phyloP scores from a whole-genome alignment of 2,113 vertebrate species.

The Phaethornis superciliosus region DNA sequence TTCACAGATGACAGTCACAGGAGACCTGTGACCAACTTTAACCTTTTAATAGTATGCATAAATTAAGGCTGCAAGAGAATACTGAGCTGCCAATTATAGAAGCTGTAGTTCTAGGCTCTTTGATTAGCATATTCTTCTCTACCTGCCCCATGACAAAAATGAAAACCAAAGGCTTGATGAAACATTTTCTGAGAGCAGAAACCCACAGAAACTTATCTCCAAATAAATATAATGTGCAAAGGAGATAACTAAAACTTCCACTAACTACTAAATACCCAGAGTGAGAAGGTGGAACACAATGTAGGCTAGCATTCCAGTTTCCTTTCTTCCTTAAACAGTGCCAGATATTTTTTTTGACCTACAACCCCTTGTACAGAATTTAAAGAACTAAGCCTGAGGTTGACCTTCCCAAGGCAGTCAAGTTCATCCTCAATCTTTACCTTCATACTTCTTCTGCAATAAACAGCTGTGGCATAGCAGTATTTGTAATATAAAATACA shows the following conservation, averaged over 20 bases:
- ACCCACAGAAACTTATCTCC: background rate
- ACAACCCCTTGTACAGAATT: background rate
- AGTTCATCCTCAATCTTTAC: constrained; percentile 18
- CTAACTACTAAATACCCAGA: background rate
- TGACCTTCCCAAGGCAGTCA: constrained; percentile 32
- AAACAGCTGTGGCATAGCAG: constrained; percentile 30
- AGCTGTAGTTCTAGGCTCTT: background rate
- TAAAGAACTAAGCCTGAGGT: background rate
- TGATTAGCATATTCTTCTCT: constrained; percentile 47
- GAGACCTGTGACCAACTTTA: constrained; percentile 54
- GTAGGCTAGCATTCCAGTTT: background rate
- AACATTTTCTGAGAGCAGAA: background rate
- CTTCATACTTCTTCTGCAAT: constrained; percentile 36
- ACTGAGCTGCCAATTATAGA: constrained; percentile 44
- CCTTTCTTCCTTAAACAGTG: constrained; percentile 5
- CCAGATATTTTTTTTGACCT: background rate
- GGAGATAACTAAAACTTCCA: background rate
- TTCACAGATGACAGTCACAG: constrained; percentile 44
- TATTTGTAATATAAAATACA: constrained; percentile 5
- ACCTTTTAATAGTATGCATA: constrained; percentile 37
- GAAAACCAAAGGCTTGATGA: constrained; percentile 24
- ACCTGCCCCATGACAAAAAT: background rate
- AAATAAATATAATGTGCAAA: background rate
- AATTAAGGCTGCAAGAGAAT: constrained; percentile 27
- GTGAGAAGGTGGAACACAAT: background rate